Evolutionary conservation across 2,113 vertebrate genomes (phyloP), one percentile per base, ranked within the genome.

Genomic region (Periophthalmus modestus): DNA sequence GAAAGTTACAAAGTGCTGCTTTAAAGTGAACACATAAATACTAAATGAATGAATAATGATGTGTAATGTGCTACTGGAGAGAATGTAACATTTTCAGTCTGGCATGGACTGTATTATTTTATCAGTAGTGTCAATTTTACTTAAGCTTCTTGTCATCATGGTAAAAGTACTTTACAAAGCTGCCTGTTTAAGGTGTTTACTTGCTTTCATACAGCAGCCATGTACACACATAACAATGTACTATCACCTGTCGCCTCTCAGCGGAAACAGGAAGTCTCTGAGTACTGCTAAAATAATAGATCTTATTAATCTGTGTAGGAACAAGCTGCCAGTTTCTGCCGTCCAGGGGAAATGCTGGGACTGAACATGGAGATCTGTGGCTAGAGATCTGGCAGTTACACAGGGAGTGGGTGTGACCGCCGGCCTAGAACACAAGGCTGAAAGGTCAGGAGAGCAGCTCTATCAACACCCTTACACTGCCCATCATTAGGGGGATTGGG

Each of bases 391-490:
- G 15, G n/a, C 34, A 80, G 66, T 78, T 50, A 23, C 5, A 1
- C 59, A 73, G 58, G 57, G 39, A 12, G 7, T 77, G 68, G 77
- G 68, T 23, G 65, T 12, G 55, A 69, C 78, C 58, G 48, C 16
- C 47, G 73, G 75, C 66, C 62, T 66, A 73, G 79, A 84, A 58
- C 50, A 0, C 24, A 79, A 73, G 82, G 78, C 63, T 19, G 7
- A 55, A 55, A 55, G 52, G 74, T 69, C 72, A 69, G 0, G 4
- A 81, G 61, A 23, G 72, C 24, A 48, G 12, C 47, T 67, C 58
- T 43, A 28, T 82, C 72, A 81, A 58, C 52, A 74, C 36, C 63
- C 18, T 62, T 63, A 77, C 74, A 82, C 70, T 72, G 16, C 77
- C 9, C 39, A 43, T 43, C 62, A 43, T 71, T 15, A 67, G 50